Percentiles rank a stretch among this genome's conserved stretches.
phyloP scores from a whole-genome alignment of 2,888 invertebrate genomes.

The Holacanthella duospinosa region DNA sequence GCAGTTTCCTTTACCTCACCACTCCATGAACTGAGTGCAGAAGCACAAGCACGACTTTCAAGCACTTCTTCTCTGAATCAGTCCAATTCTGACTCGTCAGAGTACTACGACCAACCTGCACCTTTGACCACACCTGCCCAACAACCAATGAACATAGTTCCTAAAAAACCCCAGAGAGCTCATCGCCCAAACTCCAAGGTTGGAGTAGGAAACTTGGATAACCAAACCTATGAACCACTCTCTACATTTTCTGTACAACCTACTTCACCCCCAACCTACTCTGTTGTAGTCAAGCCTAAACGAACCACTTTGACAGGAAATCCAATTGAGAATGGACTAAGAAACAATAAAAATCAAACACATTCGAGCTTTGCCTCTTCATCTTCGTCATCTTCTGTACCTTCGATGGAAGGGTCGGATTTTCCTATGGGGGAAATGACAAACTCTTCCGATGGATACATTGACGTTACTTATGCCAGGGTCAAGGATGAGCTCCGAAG shows the following conservation, averaged over 20 bases:
- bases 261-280: neutral
- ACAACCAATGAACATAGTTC: neutral
- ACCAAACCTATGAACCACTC: neutral
- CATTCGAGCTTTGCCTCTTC: neutral
- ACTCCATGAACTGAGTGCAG: constrained; percentile 22
- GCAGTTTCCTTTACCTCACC: constrained; percentile 23
- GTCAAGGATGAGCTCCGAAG: neutral
- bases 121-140: neutral
- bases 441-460: too few species aligned
- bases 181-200: neutral
- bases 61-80: constrained; percentile 18
- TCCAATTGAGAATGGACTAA: neutral
- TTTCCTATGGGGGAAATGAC: neutral
- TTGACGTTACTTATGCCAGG: neutral
- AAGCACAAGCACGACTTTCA: constrained; percentile 19
- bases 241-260: neutral
- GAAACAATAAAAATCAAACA: too few species aligned
- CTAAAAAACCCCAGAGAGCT: neutral
- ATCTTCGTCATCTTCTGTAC: neutral
- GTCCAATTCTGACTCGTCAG: constrained; percentile 20
- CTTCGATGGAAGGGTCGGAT: neutral
- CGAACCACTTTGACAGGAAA: neutral
- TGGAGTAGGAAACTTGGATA: neutral
- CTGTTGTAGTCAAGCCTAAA: neutral
- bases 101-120: constrained; percentile 12